phyloP scores from a whole-genome alignment of 2,113 vertebrate species.

The Pampusana beccarii region DNA sequence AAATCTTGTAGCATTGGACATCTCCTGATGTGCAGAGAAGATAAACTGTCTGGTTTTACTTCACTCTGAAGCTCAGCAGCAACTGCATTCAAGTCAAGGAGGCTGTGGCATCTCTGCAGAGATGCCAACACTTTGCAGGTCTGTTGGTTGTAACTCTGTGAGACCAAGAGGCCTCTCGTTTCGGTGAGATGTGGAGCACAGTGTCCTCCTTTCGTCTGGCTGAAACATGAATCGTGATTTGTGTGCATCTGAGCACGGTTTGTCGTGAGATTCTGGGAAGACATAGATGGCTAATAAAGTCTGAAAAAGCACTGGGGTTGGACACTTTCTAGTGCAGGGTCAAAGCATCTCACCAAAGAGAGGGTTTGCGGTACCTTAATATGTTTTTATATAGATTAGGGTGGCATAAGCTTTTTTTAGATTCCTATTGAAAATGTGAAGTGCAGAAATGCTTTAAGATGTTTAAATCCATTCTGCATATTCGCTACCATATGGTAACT shows the following conservation, averaged over 20 bases:
- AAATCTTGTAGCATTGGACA: neutral
- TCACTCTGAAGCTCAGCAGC: neutral
- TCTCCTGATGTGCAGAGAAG: neutral
- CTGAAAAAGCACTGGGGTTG: neutral
- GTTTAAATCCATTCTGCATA: neutral
- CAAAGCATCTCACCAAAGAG: neutral
- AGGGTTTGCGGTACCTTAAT: neutral
- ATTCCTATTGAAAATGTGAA: neutral
- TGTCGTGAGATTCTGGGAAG: neutral
- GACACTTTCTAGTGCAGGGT: neutral
- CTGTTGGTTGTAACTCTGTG: neutral
- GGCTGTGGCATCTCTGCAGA: neutral
- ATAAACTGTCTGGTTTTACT: neutral
- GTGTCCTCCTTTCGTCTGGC: neutral
- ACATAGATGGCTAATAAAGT: neutral
- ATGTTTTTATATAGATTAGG: rapidly evolving
- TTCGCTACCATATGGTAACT: neutral
- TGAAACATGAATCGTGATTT: neutral
- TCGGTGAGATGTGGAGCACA: neutral
- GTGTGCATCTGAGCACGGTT: neutral
- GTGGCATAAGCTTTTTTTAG: neutral
- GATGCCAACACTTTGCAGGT: rapidly evolving
- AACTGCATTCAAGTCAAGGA: neutral
- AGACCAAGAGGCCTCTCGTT: neutral
- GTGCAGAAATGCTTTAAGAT: neutral